Percentiles rank a stretch among this genome's conserved stretches.
Conservation (phyloP, 1,140 invertebrate species). For the Hydropsyche tenuis region DNA sequence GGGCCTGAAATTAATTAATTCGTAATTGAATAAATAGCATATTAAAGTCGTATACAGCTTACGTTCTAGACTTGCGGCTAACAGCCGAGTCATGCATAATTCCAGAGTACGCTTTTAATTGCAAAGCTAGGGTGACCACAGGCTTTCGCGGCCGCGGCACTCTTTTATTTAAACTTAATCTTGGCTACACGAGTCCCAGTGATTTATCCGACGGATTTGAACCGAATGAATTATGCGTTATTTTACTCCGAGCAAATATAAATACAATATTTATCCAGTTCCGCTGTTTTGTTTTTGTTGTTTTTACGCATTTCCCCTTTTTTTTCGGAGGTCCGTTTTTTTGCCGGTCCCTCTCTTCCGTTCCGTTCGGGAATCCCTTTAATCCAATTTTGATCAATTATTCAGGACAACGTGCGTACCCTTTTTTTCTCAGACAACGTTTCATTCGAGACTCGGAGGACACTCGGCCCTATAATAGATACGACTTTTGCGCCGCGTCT, state of each 20-base stretch:
- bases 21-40: too few species aligned
- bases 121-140: too few species aligned
- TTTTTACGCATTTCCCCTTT: neutral
- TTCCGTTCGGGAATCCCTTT: constrained; percentile 18
- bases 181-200: neutral
- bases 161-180: constrained; percentile 16
- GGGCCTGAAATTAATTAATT: too few species aligned
- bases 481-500: neutral
- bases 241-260: constrained; percentile 7
- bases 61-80: too few species aligned
- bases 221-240: constrained; percentile 15
- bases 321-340: neutral
- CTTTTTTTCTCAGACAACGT: neutral
- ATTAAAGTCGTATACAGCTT: too few species aligned
- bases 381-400: constrained; percentile 22
- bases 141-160: too few species aligned
- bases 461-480: neutral
- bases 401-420: constrained; percentile 11
- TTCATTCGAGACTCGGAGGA: neutral
- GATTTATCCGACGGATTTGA: constrained; percentile 6
- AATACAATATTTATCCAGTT: constrained; percentile 2
- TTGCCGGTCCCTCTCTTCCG: neutral
- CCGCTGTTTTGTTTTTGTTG: neutral
- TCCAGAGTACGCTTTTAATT: neutral
- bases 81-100: neutral